A percentile compares a stretch with the other conserved stretches of the same genome.
Evolutionary conservation across 2,797 vertebrate genomes (phyloP).

Genomic region (Paratrypauchen microcephalus): DNA sequence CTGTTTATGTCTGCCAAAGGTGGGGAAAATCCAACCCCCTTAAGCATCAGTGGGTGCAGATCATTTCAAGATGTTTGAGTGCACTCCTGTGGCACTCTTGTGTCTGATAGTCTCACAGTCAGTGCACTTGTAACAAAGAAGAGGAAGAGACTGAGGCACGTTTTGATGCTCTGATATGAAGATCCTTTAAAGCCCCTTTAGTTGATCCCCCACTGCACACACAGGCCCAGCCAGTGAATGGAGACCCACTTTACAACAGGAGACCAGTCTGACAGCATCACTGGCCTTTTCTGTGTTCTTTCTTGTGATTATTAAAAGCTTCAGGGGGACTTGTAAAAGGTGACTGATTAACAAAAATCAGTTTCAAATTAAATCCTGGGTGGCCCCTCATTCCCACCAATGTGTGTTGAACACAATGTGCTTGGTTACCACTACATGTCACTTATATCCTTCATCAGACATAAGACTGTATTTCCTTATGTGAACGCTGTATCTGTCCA

Average conservation of each 20-base stretch:
- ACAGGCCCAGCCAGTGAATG: conserved; percentile 60
- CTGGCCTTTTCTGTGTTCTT: conserved; percentile 58
- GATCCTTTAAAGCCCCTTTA: conserved; percentile 68
- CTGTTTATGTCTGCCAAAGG: background rate
- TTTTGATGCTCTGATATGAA: conserved; percentile 47
- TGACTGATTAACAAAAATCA: conserved; percentile 71
- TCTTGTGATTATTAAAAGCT: conserved; percentile 69
- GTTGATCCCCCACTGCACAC: conserved; percentile 14
- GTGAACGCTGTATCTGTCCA: conserved; percentile 27
- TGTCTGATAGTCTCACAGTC: conserved; percentile 45
- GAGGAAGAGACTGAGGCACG: conserved; percentile 26
- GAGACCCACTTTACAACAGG: conserved; percentile 73
- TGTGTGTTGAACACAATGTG: conserved; percentile 32
- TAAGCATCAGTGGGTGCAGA: background rate
- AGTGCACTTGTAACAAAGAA: conserved; percentile 36
- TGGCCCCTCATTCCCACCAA: conserved; percentile 89
- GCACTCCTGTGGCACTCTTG: conserved; percentile 9
- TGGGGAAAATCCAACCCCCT: background rate
- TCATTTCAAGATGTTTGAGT: conserved; percentile 2
- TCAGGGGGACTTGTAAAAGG: conserved; percentile 68
- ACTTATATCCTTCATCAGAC: conserved; percentile 46
- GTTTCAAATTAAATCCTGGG: conserved; percentile 80
- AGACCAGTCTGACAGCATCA: conserved; percentile 67
- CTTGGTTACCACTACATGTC: conserved; percentile 87
- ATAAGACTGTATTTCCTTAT: conserved; percentile 41